These are phyloP conservation scores for Acanthopleura granulata DNA, from an alignment of 2,888 invertebrate genomes.

Conservation along the genomic window DNA sequence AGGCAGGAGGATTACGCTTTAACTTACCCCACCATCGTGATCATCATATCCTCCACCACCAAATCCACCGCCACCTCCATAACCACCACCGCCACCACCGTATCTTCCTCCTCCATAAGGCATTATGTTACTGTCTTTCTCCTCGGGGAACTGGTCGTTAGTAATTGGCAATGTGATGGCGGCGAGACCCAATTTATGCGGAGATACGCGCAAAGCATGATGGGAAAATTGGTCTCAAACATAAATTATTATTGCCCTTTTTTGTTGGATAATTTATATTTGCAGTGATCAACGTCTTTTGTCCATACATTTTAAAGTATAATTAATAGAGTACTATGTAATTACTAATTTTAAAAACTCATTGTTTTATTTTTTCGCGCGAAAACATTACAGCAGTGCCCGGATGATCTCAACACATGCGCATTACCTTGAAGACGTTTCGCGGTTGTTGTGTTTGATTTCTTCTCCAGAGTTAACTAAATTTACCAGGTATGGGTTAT, in stretches of 20 bases:
- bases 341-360: not conserved
- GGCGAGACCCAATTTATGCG: too few relatives aligned
- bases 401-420: slow-evolving; percentile 6
- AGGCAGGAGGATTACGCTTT: not conserved
- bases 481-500: not conserved
- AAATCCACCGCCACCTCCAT: slow-evolving; percentile 55
- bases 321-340: too few relatives aligned
- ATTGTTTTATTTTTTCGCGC: slow-evolving; percentile 12
- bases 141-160: too few relatives aligned
- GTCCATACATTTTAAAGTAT: too few relatives aligned
- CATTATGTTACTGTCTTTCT: not conserved
- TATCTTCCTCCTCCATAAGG: slow-evolving; percentile 14
- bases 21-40: slow-evolving; percentile 23
- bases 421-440: not conserved
- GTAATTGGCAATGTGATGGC: too few relatives aligned
- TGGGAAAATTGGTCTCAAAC: too few relatives aligned
- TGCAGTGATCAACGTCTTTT: too few relatives aligned
- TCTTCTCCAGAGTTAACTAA: not conserved
- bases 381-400: not conserved
- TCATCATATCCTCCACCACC: slow-evolving; percentile 32
- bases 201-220: too few relatives aligned
- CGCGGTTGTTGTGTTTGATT: slow-evolving; percentile 10
- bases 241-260: too few relatives aligned
- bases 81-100: slow-evolving; percentile 23
- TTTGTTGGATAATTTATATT: too few relatives aligned